Conservation (phyloP, 2,797 vertebrate genomes). For the Spheniscus humboldti region DNA sequence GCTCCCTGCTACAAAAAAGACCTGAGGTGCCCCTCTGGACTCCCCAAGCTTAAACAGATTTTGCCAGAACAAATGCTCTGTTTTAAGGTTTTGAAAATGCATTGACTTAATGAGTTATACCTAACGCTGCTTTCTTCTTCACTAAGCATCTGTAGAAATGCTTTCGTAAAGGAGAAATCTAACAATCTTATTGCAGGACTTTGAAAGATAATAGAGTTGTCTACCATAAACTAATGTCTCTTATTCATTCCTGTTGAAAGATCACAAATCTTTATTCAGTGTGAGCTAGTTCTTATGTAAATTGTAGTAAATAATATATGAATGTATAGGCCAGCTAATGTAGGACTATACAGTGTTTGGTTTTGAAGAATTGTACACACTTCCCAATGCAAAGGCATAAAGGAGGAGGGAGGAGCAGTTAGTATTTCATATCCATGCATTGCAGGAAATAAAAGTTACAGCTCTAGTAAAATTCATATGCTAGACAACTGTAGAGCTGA, state of each 20-base stretch:
- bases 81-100: background rate
- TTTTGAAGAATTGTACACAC: constrained; percentile 6
- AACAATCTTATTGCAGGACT: background rate
- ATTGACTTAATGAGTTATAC: background rate
- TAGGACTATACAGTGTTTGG: background rate
- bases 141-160: background rate
- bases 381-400: background rate
- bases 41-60: background rate
- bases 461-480: constrained; percentile 59
- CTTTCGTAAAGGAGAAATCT: background rate
- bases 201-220: constrained; percentile 12
- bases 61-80: background rate
- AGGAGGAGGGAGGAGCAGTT: background rate
- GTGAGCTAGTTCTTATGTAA: background rate
- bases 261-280: background rate
- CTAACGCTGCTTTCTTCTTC: background rate
- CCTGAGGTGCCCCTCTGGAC: background rate
- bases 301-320: constrained; percentile 5
- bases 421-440: constrained; percentile 24
- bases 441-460: constrained; percentile 59
- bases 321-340: background rate
- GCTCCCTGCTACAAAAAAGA: background rate
- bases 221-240: background rate
- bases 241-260: constrained; percentile 8
- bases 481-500: constrained; percentile 54